Conservation (phyloP, 1,140 invertebrate species). For the Pygmarrhopalites habei region DNA sequence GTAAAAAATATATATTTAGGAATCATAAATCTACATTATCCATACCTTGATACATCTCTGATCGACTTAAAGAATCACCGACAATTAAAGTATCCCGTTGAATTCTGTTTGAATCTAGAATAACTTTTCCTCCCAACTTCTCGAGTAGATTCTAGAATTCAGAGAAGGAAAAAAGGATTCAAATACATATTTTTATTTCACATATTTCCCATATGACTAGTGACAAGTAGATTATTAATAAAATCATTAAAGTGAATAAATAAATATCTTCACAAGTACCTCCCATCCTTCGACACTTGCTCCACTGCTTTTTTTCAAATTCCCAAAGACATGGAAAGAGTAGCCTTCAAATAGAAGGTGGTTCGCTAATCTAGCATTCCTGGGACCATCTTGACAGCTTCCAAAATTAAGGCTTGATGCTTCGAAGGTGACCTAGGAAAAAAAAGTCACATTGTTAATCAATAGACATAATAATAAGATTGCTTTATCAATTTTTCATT, state of each 20-base stretch:
- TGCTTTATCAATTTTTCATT: too few relatives aligned
- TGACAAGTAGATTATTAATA: background rate
- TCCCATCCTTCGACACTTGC: conserved; percentile 8
- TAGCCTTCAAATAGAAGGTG: conserved; percentile 13
- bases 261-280: background rate
- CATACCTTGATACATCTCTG: too few relatives aligned
- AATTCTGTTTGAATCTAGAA: too few relatives aligned
- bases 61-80: too few relatives aligned
- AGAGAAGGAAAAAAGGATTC: too few relatives aligned
- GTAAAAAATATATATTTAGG: too few relatives aligned
- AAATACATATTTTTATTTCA: background rate
- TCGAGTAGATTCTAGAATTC: too few relatives aligned
- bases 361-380: conserved; percentile 1
- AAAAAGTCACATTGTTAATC: background rate
- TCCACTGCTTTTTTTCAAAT: conserved; percentile 18
- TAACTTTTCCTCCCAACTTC: too few relatives aligned
- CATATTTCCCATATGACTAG: background rate
- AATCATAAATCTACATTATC: too few relatives aligned
- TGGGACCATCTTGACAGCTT: conserved; percentile 15
- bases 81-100: too few relatives aligned
- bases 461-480: background rate
- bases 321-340: conserved; percentile 16
- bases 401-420: conserved; percentile 23
- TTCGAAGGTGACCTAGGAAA: conserved; percentile 15
- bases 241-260: background rate